A percentile compares a stretch with the other conserved stretches of the same genome.
phyloP scores from a whole-genome alignment of 2,888 invertebrate genomes.

The Nasonovia ribisnigri region DNA sequence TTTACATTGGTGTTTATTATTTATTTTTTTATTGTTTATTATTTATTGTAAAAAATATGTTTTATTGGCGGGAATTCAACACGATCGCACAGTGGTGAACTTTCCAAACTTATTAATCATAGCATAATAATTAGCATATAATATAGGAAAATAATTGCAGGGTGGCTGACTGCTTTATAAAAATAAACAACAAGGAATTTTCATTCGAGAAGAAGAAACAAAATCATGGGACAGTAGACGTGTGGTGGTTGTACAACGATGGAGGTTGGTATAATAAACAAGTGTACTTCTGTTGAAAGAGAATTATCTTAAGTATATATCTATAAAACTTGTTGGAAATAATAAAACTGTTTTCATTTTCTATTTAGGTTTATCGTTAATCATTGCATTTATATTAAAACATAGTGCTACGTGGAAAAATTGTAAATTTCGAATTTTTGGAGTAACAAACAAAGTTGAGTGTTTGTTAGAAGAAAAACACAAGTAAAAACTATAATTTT shows the following conservation, averaged over 20 bases:
- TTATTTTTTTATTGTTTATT: not conserved
- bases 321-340: not conserved
- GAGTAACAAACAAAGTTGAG: constrained; percentile 23
- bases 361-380: constrained; percentile 42
- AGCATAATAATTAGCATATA: not conserved
- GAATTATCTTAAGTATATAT: not conserved
- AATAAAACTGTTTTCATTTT: not conserved
- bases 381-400: constrained; percentile 32
- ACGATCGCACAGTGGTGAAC: not conserved
- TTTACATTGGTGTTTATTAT: too few relatives aligned
- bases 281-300: not conserved
- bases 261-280: constrained; percentile 76
- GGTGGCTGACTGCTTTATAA: constrained; percentile 18
- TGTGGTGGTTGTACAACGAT: constrained; percentile 99
- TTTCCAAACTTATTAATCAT: not conserved
- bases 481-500: constrained; percentile 27
- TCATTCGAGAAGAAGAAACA: constrained; percentile 3
- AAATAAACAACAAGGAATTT: not conserved
- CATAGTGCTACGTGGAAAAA: constrained; percentile 39
- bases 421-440: constrained; percentile 62
- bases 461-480: constrained; percentile 25
- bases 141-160: not conserved
- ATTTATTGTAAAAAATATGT: not conserved
- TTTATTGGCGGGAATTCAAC: not conserved
- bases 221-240: constrained; percentile 89